phyloP scores from a whole-genome alignment of 2,113 vertebrate species.

The Otus sunia region DNA sequence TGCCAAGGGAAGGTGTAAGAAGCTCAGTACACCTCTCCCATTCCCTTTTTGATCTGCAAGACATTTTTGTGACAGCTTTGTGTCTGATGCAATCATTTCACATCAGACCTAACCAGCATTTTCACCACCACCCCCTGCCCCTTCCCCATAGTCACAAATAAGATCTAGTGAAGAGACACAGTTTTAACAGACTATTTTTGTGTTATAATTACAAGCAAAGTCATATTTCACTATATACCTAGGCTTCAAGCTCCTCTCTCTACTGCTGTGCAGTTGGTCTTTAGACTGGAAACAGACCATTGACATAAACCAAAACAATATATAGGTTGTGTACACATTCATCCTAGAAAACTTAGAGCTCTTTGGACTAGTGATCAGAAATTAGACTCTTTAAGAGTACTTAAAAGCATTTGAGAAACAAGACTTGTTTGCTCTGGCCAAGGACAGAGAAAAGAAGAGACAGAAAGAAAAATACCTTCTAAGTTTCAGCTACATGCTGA shows the following conservation, averaged over 20 bases:
- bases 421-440: background rate
- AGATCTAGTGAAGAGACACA: background rate
- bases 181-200: background rate
- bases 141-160: background rate
- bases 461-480: background rate
- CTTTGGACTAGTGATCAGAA: background rate
- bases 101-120: background rate
- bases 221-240: background rate
- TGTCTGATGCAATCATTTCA: background rate
- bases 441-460: background rate
- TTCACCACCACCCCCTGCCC: background rate
- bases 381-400: background rate
- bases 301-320: background rate
- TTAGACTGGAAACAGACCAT: background rate
- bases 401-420: background rate
- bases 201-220: background rate
- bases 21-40: background rate
- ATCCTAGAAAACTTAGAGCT: background rate
- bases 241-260: background rate
- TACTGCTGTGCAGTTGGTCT: background rate
- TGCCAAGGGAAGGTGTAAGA: background rate
- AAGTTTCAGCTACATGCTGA: background rate
- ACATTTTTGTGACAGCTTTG: background rate
- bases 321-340: background rate
- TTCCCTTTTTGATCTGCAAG: background rate